Percentiles rank a stretch among this genome's conserved stretches.
Conservation (phyloP, 2,797 vertebrate species). For the Cyprinodon diabolis region DNA sequence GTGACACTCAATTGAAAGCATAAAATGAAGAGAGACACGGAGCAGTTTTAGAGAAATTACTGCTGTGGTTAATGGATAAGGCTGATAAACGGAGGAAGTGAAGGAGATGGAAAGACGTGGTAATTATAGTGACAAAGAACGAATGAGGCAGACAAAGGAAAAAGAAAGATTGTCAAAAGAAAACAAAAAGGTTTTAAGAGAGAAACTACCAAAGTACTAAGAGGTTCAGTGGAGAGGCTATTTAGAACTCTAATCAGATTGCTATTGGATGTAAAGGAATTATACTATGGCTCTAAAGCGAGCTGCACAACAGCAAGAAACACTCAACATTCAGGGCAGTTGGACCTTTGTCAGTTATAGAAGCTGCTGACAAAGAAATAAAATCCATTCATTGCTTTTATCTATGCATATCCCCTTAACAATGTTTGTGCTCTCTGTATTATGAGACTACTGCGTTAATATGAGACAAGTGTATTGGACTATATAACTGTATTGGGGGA, state of each 20-base stretch:
- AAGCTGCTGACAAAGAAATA: slow-evolving; percentile 15
- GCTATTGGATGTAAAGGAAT: slow-evolving; percentile 74
- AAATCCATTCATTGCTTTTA: slow-evolving; percentile 5
- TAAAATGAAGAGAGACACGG: slow-evolving; percentile 21
- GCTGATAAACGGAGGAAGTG: slow-evolving; percentile 26
- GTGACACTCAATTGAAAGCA: slow-evolving; percentile 27
- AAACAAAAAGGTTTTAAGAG: slow-evolving; percentile 43
- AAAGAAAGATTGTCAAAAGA: slow-evolving; percentile 46
- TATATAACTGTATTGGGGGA: slow-evolving; percentile 46
- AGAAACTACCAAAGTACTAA: slow-evolving; percentile 61
- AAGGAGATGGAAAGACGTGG: slow-evolving; percentile 33
- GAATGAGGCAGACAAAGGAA: slow-evolving; percentile 34
- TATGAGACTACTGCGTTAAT: neutral
- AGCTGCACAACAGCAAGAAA: slow-evolving; percentile 48
- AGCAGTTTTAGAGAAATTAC: slow-evolving; percentile 20
- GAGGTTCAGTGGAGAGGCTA: slow-evolving; percentile 74
- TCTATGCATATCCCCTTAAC: slow-evolving; percentile 7
- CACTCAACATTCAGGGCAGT: slow-evolving; percentile 45
- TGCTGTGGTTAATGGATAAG: slow-evolving; percentile 20
- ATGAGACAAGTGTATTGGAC: slow-evolving; percentile 36
- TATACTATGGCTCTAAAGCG: slow-evolving; percentile 60
- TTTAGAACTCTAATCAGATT: slow-evolving; percentile 78
- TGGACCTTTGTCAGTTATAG: slow-evolving; percentile 54
- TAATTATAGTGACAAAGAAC: slow-evolving; percentile 62
- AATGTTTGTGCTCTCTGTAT: neutral